Conservation (phyloP, 2,888 invertebrate genomes). For the Conops quadrifasciatus region DNA sequence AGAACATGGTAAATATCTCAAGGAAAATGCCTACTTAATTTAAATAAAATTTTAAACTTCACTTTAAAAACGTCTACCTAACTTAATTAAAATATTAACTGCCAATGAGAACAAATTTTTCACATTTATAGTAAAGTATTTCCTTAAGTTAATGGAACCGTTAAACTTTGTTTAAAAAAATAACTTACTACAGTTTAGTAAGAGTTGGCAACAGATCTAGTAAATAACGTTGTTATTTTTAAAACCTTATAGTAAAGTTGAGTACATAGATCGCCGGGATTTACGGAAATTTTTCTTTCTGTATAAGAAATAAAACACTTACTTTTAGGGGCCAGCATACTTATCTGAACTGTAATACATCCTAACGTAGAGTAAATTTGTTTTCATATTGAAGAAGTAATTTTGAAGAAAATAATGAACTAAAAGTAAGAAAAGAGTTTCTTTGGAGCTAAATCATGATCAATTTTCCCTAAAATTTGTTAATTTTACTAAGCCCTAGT, state of each 20-base stretch:
- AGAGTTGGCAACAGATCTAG: neutral
- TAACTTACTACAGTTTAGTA: no score
- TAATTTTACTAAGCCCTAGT: no score
- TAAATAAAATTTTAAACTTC: neutral
- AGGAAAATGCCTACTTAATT: neutral
- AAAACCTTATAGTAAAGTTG: no score
- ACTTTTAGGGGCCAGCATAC: neutral
- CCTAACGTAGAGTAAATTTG: neutral
- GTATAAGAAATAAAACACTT: neutral
- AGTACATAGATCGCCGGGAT: no score
- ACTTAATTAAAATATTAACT: neutral
- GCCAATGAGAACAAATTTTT: neutral
- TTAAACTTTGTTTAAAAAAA: no score
- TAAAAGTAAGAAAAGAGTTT: constrained; percentile 5
- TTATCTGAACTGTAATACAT: neutral
- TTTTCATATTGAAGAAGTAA: constrained; percentile 1
- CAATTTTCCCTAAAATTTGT: constrained; percentile 22
- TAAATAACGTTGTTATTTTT: neutral
- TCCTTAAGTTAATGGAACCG: no score
- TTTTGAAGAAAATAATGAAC: constrained; percentile 8
- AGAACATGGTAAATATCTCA: neutral
- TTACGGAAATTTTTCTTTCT: no score
- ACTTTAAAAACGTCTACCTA: neutral
- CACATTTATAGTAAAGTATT: constrained; percentile 10
- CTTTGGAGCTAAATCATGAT: neutral